These are phyloP conservation scores for Varanus komodoensis DNA, from an alignment of 2,113 vertebrate genomes.

Conservation along the genomic window DNA sequence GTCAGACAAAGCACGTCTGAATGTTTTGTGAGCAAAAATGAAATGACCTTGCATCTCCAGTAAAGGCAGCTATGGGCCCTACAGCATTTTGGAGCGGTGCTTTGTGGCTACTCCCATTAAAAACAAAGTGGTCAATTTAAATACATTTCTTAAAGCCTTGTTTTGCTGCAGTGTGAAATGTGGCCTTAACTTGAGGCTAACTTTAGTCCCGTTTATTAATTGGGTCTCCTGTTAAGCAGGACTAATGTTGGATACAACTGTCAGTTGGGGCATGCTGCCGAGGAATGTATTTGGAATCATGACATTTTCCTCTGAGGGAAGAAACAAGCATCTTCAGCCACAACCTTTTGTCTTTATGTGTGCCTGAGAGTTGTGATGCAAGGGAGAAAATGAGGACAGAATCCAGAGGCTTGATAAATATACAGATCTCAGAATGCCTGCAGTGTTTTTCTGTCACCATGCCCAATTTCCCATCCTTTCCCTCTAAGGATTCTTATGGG, in stretches of 20 bases:
- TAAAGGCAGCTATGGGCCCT: no score
- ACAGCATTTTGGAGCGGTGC: no score
- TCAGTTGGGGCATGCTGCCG: background rate
- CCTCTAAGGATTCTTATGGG: constrained; percentile 69
- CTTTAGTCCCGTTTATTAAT: no score
- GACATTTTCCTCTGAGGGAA: background rate
- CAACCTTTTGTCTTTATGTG: constrained; percentile 26
- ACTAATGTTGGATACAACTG: no score
- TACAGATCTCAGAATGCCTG: constrained; percentile 52
- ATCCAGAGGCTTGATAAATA: constrained; percentile 47
- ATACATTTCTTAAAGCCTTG: background rate
- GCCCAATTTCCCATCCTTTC: constrained; percentile 71
- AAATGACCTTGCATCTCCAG: no score
- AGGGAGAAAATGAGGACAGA: constrained; percentile 42
- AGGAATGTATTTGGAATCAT: background rate
- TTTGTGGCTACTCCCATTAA: no score
- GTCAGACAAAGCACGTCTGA: no score
- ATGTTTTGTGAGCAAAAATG: no score
- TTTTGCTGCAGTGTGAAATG: background rate
- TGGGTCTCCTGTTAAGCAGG: no score
- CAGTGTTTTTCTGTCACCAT: constrained; percentile 66
- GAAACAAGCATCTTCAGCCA: background rate
- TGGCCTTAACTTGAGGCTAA: background rate
- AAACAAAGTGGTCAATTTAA: background rate
- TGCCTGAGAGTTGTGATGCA: rapidly evolving